Percentiles rank a stretch among this genome's conserved stretches.
phyloP scores from a whole-genome alignment of 2,888 invertebrate genomes.

The Elegia similella region DNA sequence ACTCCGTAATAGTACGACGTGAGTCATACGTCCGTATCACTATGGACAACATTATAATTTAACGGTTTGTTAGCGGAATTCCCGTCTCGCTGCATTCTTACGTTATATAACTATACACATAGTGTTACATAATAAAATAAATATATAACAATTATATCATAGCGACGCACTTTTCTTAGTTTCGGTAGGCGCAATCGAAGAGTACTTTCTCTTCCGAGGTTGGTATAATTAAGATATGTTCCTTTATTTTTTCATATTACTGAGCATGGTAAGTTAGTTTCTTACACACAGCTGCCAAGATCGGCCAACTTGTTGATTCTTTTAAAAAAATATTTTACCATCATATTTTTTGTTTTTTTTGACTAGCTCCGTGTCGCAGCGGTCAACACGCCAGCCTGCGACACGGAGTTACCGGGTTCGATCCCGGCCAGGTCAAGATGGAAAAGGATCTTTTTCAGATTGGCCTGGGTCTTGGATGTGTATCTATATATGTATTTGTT shows the following conservation, averaged over 20 bases:
- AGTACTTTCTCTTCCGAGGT: slow-evolving; percentile 4
- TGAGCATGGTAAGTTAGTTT: not conserved
- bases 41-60: too few relatives aligned
- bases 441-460: too few relatives aligned
- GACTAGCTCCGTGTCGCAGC: too few relatives aligned
- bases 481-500: too few relatives aligned
- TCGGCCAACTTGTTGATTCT: not conserved
- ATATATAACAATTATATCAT: not conserved
- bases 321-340: not conserved
- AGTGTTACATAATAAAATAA: not conserved
- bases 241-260: not conserved
- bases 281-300: not conserved
- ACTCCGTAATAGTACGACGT: too few relatives aligned
- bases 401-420: too few relatives aligned
- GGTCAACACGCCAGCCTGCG: too few relatives aligned
- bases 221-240: not conserved
- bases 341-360: not conserved
- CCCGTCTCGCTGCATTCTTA: not conserved
- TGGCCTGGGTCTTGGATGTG: too few relatives aligned
- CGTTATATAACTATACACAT: not conserved
- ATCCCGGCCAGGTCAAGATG: too few relatives aligned
- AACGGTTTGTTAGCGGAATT: not conserved
- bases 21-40: too few relatives aligned
- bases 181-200: not conserved
- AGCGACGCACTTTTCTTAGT: not conserved